Evolutionary conservation across 2,113 vertebrate species (phyloP).

Genomic region (Caranx melampygus): DNA sequence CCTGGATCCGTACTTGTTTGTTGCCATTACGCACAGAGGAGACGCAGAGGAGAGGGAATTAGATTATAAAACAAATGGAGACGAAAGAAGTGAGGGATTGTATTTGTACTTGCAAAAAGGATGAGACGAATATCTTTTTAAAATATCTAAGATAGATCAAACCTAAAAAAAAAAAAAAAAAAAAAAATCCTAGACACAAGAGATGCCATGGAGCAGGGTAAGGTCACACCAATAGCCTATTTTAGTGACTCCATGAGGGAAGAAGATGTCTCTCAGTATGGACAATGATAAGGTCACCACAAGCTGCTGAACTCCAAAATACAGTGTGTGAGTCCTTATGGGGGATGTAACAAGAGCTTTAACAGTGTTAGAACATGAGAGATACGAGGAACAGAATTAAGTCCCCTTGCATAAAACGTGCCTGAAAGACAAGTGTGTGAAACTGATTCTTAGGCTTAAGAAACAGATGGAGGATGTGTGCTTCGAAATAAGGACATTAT

Average conservation of each 20-base stretch:
- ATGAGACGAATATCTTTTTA: neutral
- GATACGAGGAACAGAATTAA: neutral
- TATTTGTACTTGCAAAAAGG: neutral
- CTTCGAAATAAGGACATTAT: neutral
- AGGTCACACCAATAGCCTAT: conserved; percentile 4
- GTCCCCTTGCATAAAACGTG: neutral
- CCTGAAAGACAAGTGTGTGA: neutral
- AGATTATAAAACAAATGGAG: neutral
- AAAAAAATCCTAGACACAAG: neutral
- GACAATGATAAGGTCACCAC: neutral
- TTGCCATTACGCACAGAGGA: conserved; percentile 56
- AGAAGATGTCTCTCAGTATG: neutral
- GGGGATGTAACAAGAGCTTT: neutral
- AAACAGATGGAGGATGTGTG: neutral
- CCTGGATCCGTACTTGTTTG: neutral
- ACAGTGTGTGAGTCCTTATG: neutral
- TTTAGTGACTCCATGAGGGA: neutral
- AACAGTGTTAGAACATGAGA: neutral
- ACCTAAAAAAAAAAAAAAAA: neutral
- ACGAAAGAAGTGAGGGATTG: neutral
- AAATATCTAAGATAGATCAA: neutral
- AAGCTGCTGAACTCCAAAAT: neutral
- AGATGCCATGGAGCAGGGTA: neutral
- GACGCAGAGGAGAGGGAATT: neutral
- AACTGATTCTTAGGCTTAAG: conserved; percentile 6